These are phyloP conservation scores for Pygocentrus nattereri DNA, from an alignment of 2,797 vertebrate species.

Conservation along the genomic window DNA sequence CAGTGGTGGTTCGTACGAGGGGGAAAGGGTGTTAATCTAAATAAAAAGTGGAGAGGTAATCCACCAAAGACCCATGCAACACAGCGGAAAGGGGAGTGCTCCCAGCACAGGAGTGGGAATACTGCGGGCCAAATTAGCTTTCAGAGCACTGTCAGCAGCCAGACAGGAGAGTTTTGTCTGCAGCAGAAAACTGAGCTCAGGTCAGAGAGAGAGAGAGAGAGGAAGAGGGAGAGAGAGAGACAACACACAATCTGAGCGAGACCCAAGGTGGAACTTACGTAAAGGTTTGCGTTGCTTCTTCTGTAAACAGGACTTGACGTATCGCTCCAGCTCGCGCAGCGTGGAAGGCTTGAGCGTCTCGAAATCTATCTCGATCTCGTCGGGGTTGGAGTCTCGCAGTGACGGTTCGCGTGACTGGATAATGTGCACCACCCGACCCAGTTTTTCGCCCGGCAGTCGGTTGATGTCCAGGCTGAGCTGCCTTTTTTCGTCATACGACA, in stretches of 20 bases:
- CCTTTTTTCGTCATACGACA: conserved; percentile 96
- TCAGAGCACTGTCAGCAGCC: conserved; percentile 54
- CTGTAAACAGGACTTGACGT: conserved; percentile 98
- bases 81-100: conserved; percentile 50
- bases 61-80: conserved; percentile 60
- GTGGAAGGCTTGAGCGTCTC: conserved; percentile 97
- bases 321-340: conserved; percentile 93
- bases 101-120: conserved; percentile 53
- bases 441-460: conserved; percentile 93
- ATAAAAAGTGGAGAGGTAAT: conserved; percentile 48
- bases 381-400: conserved; percentile 95
- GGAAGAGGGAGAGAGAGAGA: not conserved
- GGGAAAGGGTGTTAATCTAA: conserved; percentile 28
- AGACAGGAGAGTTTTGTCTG: conserved; percentile 33
- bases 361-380: conserved; percentile 98
- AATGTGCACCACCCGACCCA: conserved; percentile 96
- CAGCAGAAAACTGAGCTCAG: conserved; percentile 44
- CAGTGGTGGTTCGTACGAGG: conserved; percentile 19
- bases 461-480: conserved; percentile 98
- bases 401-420: conserved; percentile 96
- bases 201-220: conserved; percentile 14
- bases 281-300: conserved; percentile 94
- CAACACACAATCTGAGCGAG: not conserved
- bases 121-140: conserved; percentile 56
- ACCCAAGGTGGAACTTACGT: conserved; percentile 81